Base-by-base conservation (phyloP, 2,888 invertebrate genomes). In the Phrixothrix hirtus region DNA sequence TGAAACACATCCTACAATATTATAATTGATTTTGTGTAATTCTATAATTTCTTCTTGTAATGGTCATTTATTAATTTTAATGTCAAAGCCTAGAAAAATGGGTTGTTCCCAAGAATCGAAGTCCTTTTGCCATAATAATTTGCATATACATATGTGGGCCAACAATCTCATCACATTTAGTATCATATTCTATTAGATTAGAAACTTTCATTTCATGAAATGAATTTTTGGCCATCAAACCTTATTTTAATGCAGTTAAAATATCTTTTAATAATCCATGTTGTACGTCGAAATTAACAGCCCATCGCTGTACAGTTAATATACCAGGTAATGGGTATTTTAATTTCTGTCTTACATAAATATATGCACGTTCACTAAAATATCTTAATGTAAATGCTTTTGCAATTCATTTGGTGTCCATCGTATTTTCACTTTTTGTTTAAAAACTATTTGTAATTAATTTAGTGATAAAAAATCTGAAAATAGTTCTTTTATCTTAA, bases 1-100 rank as follows among this genome's bases (percentile, higher is more conserved):
- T 1, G 43, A 57, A 1, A 63, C 60, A 46, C 60, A 62, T 1
- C 63, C 66, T 2, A 69, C 65, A 11, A 69, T 67, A 21, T 59
- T 50, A 53, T 61, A 69, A 6, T 52, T 52, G 1, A 58, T 45
- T 25, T 50, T 37, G 39, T 63, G 43, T 4, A 68, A 42, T 11
- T 56, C 29, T 2, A 21, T 41, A 21, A 66, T 61, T 2, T 65
- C 21, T 11, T 54, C 17, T 1, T 45, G 6, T 14, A 63, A 48
- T 49, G 66, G 39, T n/a, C 55, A 16, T 47, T 58, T 44, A 12
- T 66, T 68, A 37, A 70, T 63, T 49, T 62, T 67, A 47, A 42
- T 15, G 55, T 59, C 57, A 68, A n/a, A n/a, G n/a, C n/a, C n/a
- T n/a, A n/a, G n/a, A n/a, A n/a, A n/a, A n/a, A n/a, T n/a, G n/a